Evolutionary conservation across 2,797 vertebrate genomes (phyloP).

Genomic region (Anisognathus igniventris): DNA sequence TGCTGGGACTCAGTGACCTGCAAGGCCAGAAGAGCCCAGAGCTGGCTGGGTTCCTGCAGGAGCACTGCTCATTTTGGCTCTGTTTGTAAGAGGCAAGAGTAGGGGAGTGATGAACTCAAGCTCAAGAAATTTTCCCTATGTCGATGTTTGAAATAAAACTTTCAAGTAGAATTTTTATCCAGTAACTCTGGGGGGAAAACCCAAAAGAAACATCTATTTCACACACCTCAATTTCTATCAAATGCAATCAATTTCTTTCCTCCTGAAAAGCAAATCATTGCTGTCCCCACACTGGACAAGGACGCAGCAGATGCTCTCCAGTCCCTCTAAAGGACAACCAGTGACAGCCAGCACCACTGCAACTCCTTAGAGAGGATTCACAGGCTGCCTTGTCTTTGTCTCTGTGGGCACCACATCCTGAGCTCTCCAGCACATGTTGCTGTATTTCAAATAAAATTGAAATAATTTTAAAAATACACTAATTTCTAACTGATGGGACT

Average conservation of each 20-base stretch:
- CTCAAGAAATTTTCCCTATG: not conserved
- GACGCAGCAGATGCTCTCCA: not conserved
- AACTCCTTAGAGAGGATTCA: not conserved
- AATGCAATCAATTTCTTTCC: not conserved
- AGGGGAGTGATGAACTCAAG: not conserved
- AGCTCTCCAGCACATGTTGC: not conserved
- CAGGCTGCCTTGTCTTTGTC: not conserved
- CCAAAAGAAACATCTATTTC: not conserved
- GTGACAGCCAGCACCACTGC: not conserved
- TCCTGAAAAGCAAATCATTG: not conserved
- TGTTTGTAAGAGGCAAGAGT: accelerated
- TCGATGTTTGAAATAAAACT: not conserved
- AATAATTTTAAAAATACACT: accelerated
- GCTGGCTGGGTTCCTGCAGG: not conserved
- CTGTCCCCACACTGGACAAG: no score
- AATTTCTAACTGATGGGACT: not conserved
- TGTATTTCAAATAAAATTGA: not conserved
- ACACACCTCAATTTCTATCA: not conserved
- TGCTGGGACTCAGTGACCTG: accelerated
- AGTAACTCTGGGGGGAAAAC: accelerated
- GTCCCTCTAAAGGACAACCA: accelerated
- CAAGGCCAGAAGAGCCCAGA: not conserved
- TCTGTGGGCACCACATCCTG: accelerated
- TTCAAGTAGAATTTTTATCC: not conserved
- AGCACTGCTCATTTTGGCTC: accelerated